Base-by-base conservation (phyloP, 2,113 vertebrate species). In the human region DNA sequence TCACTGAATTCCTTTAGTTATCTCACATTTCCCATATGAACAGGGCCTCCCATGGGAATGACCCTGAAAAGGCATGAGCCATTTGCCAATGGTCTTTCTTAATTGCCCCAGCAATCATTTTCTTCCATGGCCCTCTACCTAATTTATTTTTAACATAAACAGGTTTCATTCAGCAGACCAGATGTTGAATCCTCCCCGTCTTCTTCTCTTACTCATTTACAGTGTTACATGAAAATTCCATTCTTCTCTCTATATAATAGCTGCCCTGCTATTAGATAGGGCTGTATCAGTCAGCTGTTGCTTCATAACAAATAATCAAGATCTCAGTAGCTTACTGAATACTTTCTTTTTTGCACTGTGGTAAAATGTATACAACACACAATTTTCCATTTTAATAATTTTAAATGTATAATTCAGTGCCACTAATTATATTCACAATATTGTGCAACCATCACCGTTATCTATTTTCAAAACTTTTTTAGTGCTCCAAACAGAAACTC, bases 221-320 rank as follows among this genome's bases (percentile, higher is more conserved):
- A 27, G 30, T 18, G 32, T 88, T 57, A 52, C 8, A n/a, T 43
- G 59, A 45, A 80, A 89, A 45, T 89, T 64, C 68, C 64, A 78
- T 89, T 86, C n/a, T 93, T 88, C 84, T 89, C 27, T 96, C 25
- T 48, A 8, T 57, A 6, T 27, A 52, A 27, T 13, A 52, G 43
- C 48, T 87, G 27, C 30, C 61, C 43, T 70, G 10, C 32, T 64
- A 4, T 85, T 64, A 80, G 59, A 48, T 66, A 52, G 50, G 11
- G 12, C 52, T 75, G 0, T 45, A 55, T 73, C 79, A 72, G 59
- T 86, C 64, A 57, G 40, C 43, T 89, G 0, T 73, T 79, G 40
- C 48, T 90, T 96, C 23, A 16, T 59, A 92, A 94, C 66, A 94
- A 92, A 82, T 78, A 92, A 76, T 59, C 55, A 83, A 59, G 52